Evolutionary conservation across 2,113 vertebrate genomes (phyloP).

Genomic region (Ranitomeya imitator): DNA sequence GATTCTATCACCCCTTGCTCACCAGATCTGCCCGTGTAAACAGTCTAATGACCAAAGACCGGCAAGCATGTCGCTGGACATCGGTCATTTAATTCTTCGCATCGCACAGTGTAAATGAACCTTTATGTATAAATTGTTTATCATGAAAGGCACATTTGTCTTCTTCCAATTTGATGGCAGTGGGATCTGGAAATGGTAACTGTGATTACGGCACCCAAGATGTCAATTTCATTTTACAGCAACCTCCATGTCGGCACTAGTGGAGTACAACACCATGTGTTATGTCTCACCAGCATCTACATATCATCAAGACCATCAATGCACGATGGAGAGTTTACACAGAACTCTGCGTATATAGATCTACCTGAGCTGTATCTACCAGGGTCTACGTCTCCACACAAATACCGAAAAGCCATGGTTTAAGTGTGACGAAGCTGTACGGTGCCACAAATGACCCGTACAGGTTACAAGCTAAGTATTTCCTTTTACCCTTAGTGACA

Average conservation of each 20-base stretch:
- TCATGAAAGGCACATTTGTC: neutral
- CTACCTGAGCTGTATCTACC: constrained; percentile 1
- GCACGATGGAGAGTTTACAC: neutral
- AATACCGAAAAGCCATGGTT: constrained; percentile 21
- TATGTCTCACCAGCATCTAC: neutral
- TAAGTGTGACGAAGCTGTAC: constrained; percentile 38
- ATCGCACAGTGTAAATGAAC: too few species aligned
- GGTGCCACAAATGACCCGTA: constrained; percentile 30
- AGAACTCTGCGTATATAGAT: neutral
- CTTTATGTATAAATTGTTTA: neutral
- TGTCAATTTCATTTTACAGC: neutral
- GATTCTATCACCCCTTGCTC: too few species aligned
- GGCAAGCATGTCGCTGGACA: too few species aligned
- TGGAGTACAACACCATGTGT: neutral
- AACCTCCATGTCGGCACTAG: neutral
- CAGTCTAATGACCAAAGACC: too few species aligned
- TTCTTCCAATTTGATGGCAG: neutral
- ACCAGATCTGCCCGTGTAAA: too few species aligned
- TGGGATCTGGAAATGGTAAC: neutral
- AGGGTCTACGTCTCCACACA: neutral
- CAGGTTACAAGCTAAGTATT: neutral
- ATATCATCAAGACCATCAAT: neutral
- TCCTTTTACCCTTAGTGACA: neutral
- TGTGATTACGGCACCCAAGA: neutral
- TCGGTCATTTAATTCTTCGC: too few species aligned